phyloP scores from a whole-genome alignment of 2,888 invertebrate genomes.

The Pedicia rivosa region DNA sequence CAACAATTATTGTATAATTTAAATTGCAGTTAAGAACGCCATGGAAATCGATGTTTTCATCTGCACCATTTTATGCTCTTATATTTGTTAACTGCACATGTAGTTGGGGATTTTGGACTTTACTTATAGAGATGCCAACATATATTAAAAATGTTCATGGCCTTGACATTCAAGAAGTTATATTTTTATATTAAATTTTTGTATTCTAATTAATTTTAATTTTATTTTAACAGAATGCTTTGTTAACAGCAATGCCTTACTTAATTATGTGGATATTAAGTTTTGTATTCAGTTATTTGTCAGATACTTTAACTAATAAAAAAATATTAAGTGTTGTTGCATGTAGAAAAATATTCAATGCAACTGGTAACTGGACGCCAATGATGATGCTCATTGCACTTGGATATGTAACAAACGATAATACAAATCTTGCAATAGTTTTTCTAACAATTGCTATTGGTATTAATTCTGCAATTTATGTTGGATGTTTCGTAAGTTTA shows the following conservation, averaged over 20 bases:
- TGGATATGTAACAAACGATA: slow-evolving; percentile 33
- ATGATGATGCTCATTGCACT: slow-evolving; percentile 37
- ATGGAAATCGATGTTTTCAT: slow-evolving; percentile 44
- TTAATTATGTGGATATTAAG: slow-evolving; percentile 30
- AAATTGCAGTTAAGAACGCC: no score
- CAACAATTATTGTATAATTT: no score
- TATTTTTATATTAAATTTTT: no score
- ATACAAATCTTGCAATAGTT: slow-evolving; percentile 31
- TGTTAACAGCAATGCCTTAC: slow-evolving; percentile 30
- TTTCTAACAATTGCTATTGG: slow-evolving; percentile 42
- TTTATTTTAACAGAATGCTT: no score
- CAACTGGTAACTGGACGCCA: slow-evolving; percentile 34
- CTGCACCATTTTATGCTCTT: slow-evolving; percentile 42
- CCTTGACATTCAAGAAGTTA: slow-evolving; percentile 41
- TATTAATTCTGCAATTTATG: slow-evolving; percentile 41
- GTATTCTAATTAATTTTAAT: no score
- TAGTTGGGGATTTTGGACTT: slow-evolving; percentile 58
- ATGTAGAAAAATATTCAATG: slow-evolving; percentile 26
- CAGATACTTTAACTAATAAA: slow-evolving; percentile 28
- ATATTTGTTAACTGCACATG: slow-evolving; percentile 46
- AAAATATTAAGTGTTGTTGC: slow-evolving; percentile 12
- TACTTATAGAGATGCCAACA: slow-evolving; percentile 52
- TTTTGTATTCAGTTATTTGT: slow-evolving; percentile 25
- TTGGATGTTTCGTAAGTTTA: slow-evolving; percentile 40
- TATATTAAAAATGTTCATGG: slow-evolving; percentile 45